phyloP scores from a whole-genome alignment of 1,140 invertebrate species.

The Drepana arcuata region DNA sequence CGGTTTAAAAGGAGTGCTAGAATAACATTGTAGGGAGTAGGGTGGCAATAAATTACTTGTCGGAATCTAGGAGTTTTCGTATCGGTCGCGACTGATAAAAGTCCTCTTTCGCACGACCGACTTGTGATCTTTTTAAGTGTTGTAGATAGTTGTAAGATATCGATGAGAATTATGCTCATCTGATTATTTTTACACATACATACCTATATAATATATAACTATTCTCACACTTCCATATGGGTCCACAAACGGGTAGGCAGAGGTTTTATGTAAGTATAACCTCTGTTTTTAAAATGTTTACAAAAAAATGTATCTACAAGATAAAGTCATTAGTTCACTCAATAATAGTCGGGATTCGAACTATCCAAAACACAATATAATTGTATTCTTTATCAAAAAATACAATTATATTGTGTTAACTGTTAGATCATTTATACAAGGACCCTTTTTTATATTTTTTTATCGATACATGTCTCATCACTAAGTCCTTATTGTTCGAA shows the following conservation, averaged over 20 bases:
- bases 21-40: constrained; percentile 9
- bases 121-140: constrained; percentile 36
- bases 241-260: background rate
- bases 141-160: constrained; percentile 2
- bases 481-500: constrained; percentile 38
- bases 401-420: background rate
- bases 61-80: constrained; percentile 50
- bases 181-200: background rate
- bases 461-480: constrained; percentile 8
- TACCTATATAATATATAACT: background rate
- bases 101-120: constrained; percentile 47
- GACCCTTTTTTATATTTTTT: background rate
- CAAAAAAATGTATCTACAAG: too few relatives aligned
- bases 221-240: background rate
- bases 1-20: background rate
- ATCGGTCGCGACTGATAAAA: constrained; percentile 62
- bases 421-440: background rate
- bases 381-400: background rate
- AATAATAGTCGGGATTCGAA: too few relatives aligned
- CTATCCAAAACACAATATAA: too few relatives aligned
- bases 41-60: constrained; percentile 57
- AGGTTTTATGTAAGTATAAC: background rate
- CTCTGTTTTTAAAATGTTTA: too few relatives aligned
- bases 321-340: too few relatives aligned
- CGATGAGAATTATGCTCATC: background rate